Conservation (phyloP, 2,888 invertebrate species). For the Neuroscelio doddi region DNA sequence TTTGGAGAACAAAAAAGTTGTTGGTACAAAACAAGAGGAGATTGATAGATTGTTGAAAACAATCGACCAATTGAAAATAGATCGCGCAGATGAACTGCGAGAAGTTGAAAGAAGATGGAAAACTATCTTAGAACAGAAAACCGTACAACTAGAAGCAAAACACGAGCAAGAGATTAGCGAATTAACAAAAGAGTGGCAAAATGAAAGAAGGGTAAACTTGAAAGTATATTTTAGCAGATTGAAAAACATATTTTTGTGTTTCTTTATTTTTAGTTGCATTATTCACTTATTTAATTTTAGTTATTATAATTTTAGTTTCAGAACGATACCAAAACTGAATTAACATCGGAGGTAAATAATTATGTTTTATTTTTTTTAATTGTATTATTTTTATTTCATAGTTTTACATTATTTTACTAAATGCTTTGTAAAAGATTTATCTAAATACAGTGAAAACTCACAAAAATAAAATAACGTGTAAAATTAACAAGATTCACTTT, state of each 20-base stretch:
- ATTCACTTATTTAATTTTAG: constrained; percentile 7
- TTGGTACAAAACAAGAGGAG: constrained; percentile 56
- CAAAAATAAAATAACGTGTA: too few species aligned
- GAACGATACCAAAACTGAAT: constrained; percentile 24
- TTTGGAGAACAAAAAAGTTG: constrained; percentile 55
- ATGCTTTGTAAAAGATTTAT: not conserved
- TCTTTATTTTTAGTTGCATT: constrained; percentile 9
- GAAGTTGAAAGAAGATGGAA: constrained; percentile 68
- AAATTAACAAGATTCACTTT: too few species aligned
- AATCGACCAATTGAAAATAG: constrained; percentile 55
- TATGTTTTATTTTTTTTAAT: constrained; percentile 13
- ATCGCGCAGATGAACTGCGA: constrained; percentile 61
- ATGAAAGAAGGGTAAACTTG: constrained; percentile 66
- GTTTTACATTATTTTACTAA: too few species aligned
- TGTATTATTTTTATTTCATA: too few species aligned
- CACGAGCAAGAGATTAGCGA: constrained; percentile 63
- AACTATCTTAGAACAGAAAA: constrained; percentile 57
- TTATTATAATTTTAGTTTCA: constrained; percentile 42
- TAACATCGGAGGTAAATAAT: constrained; percentile 35
- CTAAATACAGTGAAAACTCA: too few species aligned
- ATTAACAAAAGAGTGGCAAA: constrained; percentile 69
- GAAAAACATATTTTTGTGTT: constrained; percentile 4
- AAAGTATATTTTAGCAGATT: constrained; percentile 7
- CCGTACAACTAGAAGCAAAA: constrained; percentile 58
- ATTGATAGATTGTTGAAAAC: constrained; percentile 53